Evolutionary conservation across 1,140 invertebrate genomes (phyloP).

Genomic region (Oryctes rhinoceros): DNA sequence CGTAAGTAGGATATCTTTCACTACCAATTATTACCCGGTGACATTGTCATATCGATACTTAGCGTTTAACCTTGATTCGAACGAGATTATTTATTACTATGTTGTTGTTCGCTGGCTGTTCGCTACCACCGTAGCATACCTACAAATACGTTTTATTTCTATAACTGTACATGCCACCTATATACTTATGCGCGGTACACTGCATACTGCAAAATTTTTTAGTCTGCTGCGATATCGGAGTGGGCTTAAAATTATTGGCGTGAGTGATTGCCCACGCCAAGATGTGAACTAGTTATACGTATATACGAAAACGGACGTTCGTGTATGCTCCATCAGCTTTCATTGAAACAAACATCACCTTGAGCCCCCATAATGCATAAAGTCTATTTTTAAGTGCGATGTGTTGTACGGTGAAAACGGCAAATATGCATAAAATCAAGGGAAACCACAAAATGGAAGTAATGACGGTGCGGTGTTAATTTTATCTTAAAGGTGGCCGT

Average conservation of each 20-base stretch:
- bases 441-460: background rate
- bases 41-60: slow-evolving; percentile 24
- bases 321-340: slow-evolving; percentile 1
- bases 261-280: slow-evolving; percentile 18
- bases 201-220: slow-evolving; percentile 1
- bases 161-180: slow-evolving; percentile 19
- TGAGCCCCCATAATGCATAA: background rate
- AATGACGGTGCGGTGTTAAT: background rate
- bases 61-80: slow-evolving; percentile 13
- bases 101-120: background rate
- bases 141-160: background rate
- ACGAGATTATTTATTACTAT: slow-evolving; percentile 26
- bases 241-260: slow-evolving; percentile 21
- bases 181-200: background rate
- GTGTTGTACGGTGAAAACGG: background rate
- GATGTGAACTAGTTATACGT: slow-evolving; percentile 19
- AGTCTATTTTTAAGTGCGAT: background rate
- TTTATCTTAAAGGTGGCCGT: background rate
- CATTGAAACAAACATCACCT: slow-evolving; percentile 20
- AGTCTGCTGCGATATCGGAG: background rate
- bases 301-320: background rate
- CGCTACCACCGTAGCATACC: background rate
- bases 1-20: slow-evolving; percentile 21
- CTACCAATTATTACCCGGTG: background rate
- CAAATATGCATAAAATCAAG: background rate